Evolutionary conservation across 2,888 invertebrate genomes (phyloP).

Genomic region (Ophion ventricosus): DNA sequence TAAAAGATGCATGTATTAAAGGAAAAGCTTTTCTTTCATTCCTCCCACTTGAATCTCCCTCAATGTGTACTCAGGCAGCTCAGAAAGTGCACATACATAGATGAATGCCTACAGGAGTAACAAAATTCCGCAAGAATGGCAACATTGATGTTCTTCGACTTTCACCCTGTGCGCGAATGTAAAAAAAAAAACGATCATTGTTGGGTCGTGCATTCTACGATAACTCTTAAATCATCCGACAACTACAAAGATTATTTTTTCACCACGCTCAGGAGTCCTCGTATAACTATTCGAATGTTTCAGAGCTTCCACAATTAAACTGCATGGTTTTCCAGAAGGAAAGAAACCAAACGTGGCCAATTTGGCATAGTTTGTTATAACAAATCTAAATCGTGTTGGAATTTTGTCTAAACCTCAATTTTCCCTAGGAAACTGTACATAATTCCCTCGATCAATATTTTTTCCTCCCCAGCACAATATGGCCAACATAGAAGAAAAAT

Average conservation of each 20-base stretch:
- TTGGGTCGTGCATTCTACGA: neutral
- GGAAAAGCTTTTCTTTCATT: slow-evolving; percentile 22
- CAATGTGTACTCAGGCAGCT: slow-evolving; percentile 8
- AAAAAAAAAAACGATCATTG: neutral
- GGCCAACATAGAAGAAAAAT: too few species aligned
- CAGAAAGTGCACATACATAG: neutral
- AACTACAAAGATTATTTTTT: too few species aligned
- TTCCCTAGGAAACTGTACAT: too few species aligned
- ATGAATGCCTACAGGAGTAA: neutral
- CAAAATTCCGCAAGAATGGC: neutral
- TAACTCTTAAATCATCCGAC: too few species aligned
- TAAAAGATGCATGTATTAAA: slow-evolving; percentile 38
- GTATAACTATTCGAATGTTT: too few species aligned
- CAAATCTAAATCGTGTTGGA: neutral
- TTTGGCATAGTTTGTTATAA: too few species aligned
- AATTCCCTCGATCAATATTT: too few species aligned
- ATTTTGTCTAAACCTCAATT: neutral
- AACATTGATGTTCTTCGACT: neutral
- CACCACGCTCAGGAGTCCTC: too few species aligned
- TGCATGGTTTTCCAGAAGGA: too few species aligned
- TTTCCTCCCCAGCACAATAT: too few species aligned
- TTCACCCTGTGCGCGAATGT: neutral
- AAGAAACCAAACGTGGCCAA: neutral
- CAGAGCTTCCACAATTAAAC: too few species aligned
- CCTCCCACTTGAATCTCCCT: slow-evolving; percentile 16